Conservation (phyloP, 1,140 invertebrate genomes). For the Drosophila sp. region DNA sequence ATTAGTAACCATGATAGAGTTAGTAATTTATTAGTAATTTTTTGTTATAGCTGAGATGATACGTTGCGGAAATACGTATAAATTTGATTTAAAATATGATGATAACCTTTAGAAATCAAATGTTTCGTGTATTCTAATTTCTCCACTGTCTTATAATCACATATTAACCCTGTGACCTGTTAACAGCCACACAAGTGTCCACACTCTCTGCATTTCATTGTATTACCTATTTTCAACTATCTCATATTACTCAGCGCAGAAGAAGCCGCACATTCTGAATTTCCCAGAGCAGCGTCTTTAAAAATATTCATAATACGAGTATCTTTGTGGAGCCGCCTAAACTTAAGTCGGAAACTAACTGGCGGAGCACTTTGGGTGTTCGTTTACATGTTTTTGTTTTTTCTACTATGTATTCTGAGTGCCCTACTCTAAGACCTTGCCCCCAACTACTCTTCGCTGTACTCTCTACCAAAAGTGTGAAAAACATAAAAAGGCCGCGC, state of each 20-base stretch:
- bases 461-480: conserved; percentile 64
- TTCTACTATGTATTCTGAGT: conserved; percentile 27
- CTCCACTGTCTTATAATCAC: conserved; percentile 38
- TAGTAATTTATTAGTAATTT: background rate
- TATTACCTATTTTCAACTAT: conserved; percentile 5
- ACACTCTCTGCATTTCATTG: conserved; percentile 3
- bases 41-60: background rate
- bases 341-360: conserved; percentile 57
- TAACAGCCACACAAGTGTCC: conserved; percentile 49
- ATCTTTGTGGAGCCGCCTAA: conserved; percentile 23
- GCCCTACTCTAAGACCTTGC: conserved; percentile 13
- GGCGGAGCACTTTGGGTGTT: conserved; percentile 65
- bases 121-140: background rate
- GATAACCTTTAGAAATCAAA: no score
- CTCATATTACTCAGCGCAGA: conserved; percentile 20
- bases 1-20: conserved; percentile 1
- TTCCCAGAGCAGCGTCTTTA: conserved; percentile 23
- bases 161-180: conserved; percentile 69
- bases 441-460: conserved; percentile 3
- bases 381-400: conserved; percentile 67
- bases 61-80: no score
- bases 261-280: conserved; percentile 21
- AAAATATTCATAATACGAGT: conserved; percentile 31
- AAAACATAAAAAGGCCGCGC: conserved; percentile 76
- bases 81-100: no score